Base-by-base conservation (phyloP, 2,797 vertebrate genomes). In the Toxotes lorentzi region DNA sequence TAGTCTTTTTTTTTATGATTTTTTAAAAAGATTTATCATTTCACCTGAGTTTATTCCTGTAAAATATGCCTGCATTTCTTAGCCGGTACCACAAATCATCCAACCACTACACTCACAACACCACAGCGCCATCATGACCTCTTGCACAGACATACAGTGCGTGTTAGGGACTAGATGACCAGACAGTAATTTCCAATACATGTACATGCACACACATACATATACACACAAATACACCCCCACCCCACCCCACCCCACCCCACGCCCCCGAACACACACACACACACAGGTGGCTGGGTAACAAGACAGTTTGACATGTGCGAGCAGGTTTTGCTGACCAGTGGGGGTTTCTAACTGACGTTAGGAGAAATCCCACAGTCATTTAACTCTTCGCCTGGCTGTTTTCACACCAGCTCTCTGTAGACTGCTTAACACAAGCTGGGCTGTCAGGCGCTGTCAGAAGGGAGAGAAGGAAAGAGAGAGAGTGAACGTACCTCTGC, bases 251-350 rank as follows among this genome's bases (percentile, higher is more conserved):
- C 48, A 8, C 38, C 24, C 43, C 3, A 38, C 19, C 65, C 51
- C 53, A 68, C 41, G 7, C 56, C 50, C 32, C 34, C 54, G 59
- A 57, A 45, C 48, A 70, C 38, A 64, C 59, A 62, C 40, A 76
- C 69, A 73, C 56, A 78, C 47, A 47, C 73, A 85, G 73, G 78
- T 82, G 74, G 40, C 70, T 72, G 58, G 54, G 85, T 93, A 92
- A 93, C 91, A 88, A 93, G 92, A 91, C 89, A 91, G 86, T 73
- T 85, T 90, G 91, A 91, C 87, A 81, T 75, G 84, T 86, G 65
- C 3, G 2, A 75, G 90, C 53, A 76, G 86, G 79, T 87, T 88
- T 81, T 78, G 83, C 90, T 91, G 88, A 91, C 83, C 90, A 61
- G 78, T 78, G 71, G 86, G 86, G 65, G 65, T 78, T 86, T 88